These are phyloP conservation scores for Malaclemys terrapin DNA, from an alignment of 2,113 vertebrate species.

Conservation along the genomic window DNA sequence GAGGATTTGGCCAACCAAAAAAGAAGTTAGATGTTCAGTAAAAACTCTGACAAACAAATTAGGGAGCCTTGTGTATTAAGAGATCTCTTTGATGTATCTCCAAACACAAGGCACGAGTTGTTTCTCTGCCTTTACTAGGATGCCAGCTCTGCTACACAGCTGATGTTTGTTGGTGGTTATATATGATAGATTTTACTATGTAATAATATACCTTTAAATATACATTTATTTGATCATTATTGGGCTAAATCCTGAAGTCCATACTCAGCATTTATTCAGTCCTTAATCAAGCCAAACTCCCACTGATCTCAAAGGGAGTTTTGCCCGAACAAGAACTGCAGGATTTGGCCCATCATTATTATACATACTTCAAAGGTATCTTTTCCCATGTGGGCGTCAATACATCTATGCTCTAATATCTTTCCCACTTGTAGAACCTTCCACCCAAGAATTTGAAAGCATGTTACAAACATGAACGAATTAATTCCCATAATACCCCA, in stretches of 20 bases:
- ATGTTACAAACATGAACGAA: background rate
- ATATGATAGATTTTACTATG: background rate
- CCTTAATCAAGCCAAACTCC: background rate
- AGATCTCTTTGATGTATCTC: background rate
- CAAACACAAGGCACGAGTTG: background rate
- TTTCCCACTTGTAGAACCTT: background rate
- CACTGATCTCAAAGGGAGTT: rapidly evolving
- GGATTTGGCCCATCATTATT: background rate
- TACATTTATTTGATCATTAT: background rate
- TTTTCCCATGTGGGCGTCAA: background rate
- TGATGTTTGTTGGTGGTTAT: background rate
- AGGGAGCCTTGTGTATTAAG: background rate
- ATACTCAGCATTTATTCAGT: background rate
- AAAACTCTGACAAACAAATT: background rate
- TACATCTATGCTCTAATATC: background rate
- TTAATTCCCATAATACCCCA: background rate
- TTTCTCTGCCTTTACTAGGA: background rate
- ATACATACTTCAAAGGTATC: background rate
- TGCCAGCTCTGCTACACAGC: rapidly evolving
- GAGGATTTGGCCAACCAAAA: background rate
- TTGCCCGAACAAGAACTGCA: background rate
- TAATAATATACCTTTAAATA: background rate
- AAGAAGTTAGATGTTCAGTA: background rate
- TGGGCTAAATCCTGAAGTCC: background rate
- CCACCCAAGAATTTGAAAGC: background rate